Evolutionary conservation across 1,140 invertebrate genomes (phyloP), one percentile per base, ranked within the genome.

Genomic region (Mycetomoellerius zeteki): DNA sequence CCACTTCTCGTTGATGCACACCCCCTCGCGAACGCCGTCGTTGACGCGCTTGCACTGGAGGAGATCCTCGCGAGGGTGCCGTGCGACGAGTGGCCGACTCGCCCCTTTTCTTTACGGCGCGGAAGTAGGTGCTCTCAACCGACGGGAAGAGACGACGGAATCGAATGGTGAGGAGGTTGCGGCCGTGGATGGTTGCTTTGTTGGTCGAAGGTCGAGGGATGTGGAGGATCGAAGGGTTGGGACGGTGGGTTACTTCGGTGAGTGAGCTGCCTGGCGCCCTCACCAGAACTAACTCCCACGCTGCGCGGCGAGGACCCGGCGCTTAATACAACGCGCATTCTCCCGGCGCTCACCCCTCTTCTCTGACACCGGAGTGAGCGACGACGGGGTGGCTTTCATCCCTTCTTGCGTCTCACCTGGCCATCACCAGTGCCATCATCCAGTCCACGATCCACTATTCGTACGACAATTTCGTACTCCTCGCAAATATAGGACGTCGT

Each of bases 201-300:
- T 89, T 89, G 89, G 85, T 86, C 86, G 87, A 86, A 90, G 90
- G 90, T 90, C 89, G 90, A 85, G 88, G 89, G 86, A 92, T 88
- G 86, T 90, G 89, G 86, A 90, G 89, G 86, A 92, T 89, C 87
- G 91, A 91, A 92, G 93, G 91, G 88, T 87, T 87, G 87, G 90
- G 88, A 89, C 87, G 84, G 90, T 91, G 92, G 91, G 91, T 93
- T 92, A 94, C 91, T 93, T 94, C 90, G 92, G 91, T 90, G 88
- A 93, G 94, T 92, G 93, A 94, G 93, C 93, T 93, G 94, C 93
- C 93, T 95, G 93, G 94, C 94, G 94, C 94, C 94, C 94, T 94
- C 94, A 94, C 94, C 92, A 93, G 93, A 94, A 95, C 94, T 95
- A 94, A 94, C 94, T 94, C 94, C 94, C 93, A 94, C 94, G 93